Base-by-base conservation (phyloP, 2,797 vertebrate species). In the Pogonophryne albipinna region DNA sequence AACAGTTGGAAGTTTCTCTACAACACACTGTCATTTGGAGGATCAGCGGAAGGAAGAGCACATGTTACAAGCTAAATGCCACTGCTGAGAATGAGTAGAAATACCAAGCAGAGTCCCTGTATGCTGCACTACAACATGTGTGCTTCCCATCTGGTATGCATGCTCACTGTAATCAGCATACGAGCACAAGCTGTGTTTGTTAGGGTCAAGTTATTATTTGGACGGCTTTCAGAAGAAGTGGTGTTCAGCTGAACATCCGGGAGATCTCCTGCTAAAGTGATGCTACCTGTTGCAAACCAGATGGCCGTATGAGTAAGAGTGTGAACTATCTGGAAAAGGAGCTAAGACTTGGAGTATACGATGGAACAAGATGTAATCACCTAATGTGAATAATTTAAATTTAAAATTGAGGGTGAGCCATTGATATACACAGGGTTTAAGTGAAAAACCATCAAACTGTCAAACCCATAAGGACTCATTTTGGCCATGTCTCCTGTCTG, bases 371-470 rank as follows among this genome's bases (percentile, higher is more conserved):
- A 8, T 11, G 50, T 10, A 38, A 0, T 50, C 13, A 53, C 57
- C 27, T 55, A 27, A 70, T 52, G 20, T 66, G 1, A 61, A 70
- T 23, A 44, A 10, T 66, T 47, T 49, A 44, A 16, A 53, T 59
- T 23, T 58, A 11, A 45, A 34, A 46, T 57, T 11, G 61, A 16
- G 34, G 60, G 60, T 52, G 27, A 66, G 41, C 2, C 11, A 8
- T 8, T 6, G 6, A 1, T 8, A 34, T 34, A 62, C 56, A 66
- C 44, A 16, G 63, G 81, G 79, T 91, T 92, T 84, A 87, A 94
- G 91, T 90, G 92, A 93, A 93, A 94, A 71, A 93, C 34, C 7
- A 1, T 38, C 34, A 38, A 27, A 87, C 91, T 94, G 92, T 95
- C 91, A 94, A 93, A 94, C 85, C 89, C 73, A 53, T 70, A 46